Percentiles rank a stretch among this genome's conserved stretches.
phyloP scores from a whole-genome alignment of 2,888 invertebrate genomes.

The Sarcophaga subvicina region DNA sequence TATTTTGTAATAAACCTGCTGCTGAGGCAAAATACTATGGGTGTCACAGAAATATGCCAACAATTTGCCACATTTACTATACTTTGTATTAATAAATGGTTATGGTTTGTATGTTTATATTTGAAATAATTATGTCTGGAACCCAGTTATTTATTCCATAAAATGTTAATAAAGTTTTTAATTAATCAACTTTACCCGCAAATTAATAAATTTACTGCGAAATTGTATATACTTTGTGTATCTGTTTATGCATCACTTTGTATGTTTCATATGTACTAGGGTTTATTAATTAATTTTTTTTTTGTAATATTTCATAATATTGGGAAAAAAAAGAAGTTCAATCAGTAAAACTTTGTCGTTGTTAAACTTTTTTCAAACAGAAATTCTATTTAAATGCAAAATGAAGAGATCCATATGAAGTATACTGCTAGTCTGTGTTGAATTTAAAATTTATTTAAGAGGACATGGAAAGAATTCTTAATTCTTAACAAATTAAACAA shows the following conservation, averaged over 20 bases:
- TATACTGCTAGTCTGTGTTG: too few species aligned
- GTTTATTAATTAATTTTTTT: conserved; percentile 20
- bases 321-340: background rate
- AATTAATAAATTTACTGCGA: background rate
- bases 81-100: background rate
- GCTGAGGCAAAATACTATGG: conserved; percentile 36
- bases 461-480: too few species aligned
- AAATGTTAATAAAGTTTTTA: conserved; percentile 41
- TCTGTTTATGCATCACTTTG: too few species aligned
- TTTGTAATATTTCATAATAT: background rate
- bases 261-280: background rate
- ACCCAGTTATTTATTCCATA: conserved; percentile 7
- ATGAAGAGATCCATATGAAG: too few species aligned
- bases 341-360: conserved; percentile 7
- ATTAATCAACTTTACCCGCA: conserved; percentile 48
- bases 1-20: conserved; percentile 42
- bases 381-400: too few species aligned
- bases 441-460: too few species aligned
- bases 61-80: conserved; percentile 23
- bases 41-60: conserved; percentile 42
- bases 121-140: background rate
- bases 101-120: background rate
- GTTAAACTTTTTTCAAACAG: too few species aligned
- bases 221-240: background rate
- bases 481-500: too few species aligned